Evolutionary conservation across 2,797 vertebrate species (phyloP), one percentile per base, ranked within the genome.

Genomic region (Echiichthys vipera): DNA sequence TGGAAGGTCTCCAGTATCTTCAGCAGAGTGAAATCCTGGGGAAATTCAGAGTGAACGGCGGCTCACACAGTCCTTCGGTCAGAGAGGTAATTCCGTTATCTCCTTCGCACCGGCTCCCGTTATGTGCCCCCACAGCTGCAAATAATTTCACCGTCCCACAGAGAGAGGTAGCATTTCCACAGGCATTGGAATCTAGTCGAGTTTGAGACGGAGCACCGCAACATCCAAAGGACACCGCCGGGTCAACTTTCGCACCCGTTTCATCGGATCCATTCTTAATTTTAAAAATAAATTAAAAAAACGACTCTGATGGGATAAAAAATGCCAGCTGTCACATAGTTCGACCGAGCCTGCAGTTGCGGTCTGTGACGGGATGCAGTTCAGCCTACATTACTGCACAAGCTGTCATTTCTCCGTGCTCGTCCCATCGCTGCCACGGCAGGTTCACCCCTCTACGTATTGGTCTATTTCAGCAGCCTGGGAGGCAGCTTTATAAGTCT

Each of bases 221-320:
- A 89, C 91, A 84, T 94, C 93, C 75, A 90, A 82, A 94, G 91
- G 91, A 94, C 88, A 89, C 78, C 89, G 77, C 79, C 89, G 87
- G 95, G 94, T 95, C 95, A 95, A 95, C 94, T 96, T 95, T 86
- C 79, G 74, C 90, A 71, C 74, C 84, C 89, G 68, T 87, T 69
- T 76, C 66, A 53, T 57, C 40, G 49, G 70, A 77, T 87, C 84
- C 88, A 82, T 87, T 65, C 73, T 77, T 58, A 24, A 17, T 36
- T 54, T 63, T n/a, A 57, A 59, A 70, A 47, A 50, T 7, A 20
- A 65, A 49, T 17, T 29, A 62, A 22, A n/a, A 42, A 39, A 62
- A 32, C 37, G 56, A 24, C 56, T 67, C 65, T 25, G 25, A 15
- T 15, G 57, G 47, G 39, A 59, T n/a, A n/a, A n/a, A 36, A 47